Base-by-base conservation (phyloP, 1,140 invertebrate genomes). In the Babylonia areolata region DNA sequence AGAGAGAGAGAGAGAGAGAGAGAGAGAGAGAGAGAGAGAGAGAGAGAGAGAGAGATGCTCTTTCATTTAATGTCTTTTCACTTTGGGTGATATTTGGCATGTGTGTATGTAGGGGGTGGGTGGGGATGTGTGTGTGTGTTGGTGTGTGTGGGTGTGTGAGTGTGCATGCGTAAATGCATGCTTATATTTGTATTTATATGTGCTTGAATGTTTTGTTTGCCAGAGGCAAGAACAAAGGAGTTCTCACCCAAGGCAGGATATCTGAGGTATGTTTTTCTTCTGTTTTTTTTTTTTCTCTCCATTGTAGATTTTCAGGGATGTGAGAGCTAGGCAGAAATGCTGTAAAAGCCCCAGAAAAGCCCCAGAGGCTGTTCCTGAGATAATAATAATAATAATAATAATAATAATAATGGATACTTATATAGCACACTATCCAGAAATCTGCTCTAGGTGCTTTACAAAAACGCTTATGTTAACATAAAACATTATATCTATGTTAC, bases 211-310 rank as follows among this genome's bases (percentile, higher is more conserved):
- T 40, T 79, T 39, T 46, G 20, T 31, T 79, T 79, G 40, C 28
- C 78, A 79, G 78, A 31, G n/a, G 28, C 39, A 79, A 42, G 39
- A 46, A 40, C 78, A 79, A 28, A n/a, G 37, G 20, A n/a, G 78
- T 79, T 79, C n/a, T 79, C 78, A 79, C 28, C 28, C 78, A 79
- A 39, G 20, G 17, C 6, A 46, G 39, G 23, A 79, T 79, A 42
- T 42, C 46, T 37, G 86, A 81, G 54, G 23, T 58, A 75, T 64
- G 5, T 64, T 12, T 28, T 28, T 23, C 28, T 5, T 64, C 58
- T 11, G 1, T n/a, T 28, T 64, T 64, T 64, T 46, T 46, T 46
- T 46, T 46, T 64, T 64, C 23, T 64, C 23, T 51, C 46, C 46
- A 11, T 51, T 20, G 46, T 51, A 51, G 20, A 51, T 11, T 51